Conservation (phyloP, 2,888 invertebrate species). For the Gisinianus flammeolus region DNA sequence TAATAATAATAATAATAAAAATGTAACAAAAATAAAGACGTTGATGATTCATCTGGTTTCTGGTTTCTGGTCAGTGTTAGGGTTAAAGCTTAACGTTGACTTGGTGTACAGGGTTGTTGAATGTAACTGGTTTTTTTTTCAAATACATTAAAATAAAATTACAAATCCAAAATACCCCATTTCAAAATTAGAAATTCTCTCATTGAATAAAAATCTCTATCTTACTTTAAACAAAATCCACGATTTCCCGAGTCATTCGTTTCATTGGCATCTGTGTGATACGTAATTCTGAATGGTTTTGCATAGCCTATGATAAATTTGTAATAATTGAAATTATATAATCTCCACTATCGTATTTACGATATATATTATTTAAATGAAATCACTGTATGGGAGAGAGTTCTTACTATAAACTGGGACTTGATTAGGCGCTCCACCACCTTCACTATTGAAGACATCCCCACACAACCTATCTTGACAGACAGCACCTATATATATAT, state of each 20-base stretch:
- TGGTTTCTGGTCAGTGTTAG: too few relatives aligned
- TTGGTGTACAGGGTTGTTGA: slow-evolving; percentile 78
- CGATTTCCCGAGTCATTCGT: slow-evolving; percentile 74
- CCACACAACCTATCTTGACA: slow-evolving; percentile 84
- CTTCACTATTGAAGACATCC: slow-evolving; percentile 77
- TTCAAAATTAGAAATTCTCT: not conserved
- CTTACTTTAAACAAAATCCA: slow-evolving; percentile 82
- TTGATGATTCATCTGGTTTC: not conserved
- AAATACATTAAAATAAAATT: not conserved
- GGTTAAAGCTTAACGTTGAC: not conserved
- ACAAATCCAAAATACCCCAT: not conserved
- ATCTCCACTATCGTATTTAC: too few relatives aligned
- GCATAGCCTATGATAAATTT: slow-evolving; percentile 79
- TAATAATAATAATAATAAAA: not conserved
- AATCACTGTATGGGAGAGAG: too few relatives aligned
- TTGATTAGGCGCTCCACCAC: slow-evolving; percentile 67
- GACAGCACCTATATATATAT: too few relatives aligned
- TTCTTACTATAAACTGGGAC: slow-evolving; percentile 77
- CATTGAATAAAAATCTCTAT: too few relatives aligned
- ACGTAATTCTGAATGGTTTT: slow-evolving; percentile 78
- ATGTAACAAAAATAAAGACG: not conserved
- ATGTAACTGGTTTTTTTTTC: slow-evolving; percentile 63
- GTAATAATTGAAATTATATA: too few relatives aligned
- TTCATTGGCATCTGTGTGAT: slow-evolving; percentile 78
- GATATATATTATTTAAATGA: too few relatives aligned